Base-by-base conservation (phyloP, 2,797 vertebrate species). In the Pygocentrus nattereri region DNA sequence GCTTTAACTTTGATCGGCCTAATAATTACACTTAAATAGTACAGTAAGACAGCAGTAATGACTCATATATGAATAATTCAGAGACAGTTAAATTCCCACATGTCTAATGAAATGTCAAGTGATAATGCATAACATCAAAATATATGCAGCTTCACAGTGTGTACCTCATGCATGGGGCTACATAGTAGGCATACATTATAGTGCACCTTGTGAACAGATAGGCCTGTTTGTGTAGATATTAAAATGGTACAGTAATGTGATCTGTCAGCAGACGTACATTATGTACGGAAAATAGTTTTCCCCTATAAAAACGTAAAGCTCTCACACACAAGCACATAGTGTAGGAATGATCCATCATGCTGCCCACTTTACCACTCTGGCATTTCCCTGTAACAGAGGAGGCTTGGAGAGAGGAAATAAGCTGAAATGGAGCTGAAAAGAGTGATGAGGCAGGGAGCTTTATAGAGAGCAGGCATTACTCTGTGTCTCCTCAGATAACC, bases 341-440 rank as follows among this genome's bases (percentile, higher is more conserved):
- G 47, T 25, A 75, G 58, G 25, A 72, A 70, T 16, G 25, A 79
- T 83, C 41, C 49, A 74, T 78, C 54, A 74, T 65, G 65, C 25
- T 69, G 50, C 41, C 59, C 59, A 31, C 74, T 65, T 65, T 64
- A 44, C 74, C 61, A 34, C 41, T 76, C 59, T 76, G 65, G 27
- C 67, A 30, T 70, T 12, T 41, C 31, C 10, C 41, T 69, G 76
- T 52, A 79, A 69, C 0, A 6, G 52, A 62, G 52, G 23, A 75
- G 74, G 44, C 41, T 61, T 27, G 59, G 44, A 49, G 74, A 78
- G 52, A 68, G 61, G 76, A 78, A 84, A 58, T 79, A 65, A 68
- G 69, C 31, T 83, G 61, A 71, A 81, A 69, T 77, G 71, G 78
- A 74, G 67, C 76, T 80, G 69, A 82, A 83, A 65, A 78, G 44